Percentiles rank a stretch among this genome's conserved stretches.
These are phyloP conservation scores for Brachyopa scutellaris DNA, from an alignment of 2,888 invertebrate species.

Conservation along the genomic window DNA sequence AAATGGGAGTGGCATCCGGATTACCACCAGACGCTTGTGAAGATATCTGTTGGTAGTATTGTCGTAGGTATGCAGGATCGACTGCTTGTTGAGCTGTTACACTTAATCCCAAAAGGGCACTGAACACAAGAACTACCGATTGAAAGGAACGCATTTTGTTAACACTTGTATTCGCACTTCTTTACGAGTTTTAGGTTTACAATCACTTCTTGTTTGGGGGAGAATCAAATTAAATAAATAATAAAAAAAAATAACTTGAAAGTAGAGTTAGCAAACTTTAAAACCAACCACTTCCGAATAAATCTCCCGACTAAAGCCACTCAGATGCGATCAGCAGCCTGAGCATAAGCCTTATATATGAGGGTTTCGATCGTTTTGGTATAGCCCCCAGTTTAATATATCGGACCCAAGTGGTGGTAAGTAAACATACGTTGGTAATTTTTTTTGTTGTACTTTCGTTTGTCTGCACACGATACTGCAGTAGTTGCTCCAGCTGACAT, in stretches of 20 bases:
- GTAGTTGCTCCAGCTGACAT: slow-evolving; percentile 61
- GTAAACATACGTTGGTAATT: slow-evolving; percentile 52
- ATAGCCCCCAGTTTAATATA: slow-evolving; percentile 39
- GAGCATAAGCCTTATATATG: slow-evolving; percentile 75
- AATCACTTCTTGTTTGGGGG: slow-evolving; percentile 13
- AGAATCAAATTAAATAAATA: neutral
- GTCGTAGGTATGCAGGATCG: slow-evolving; percentile 81
- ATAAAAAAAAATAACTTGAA: slow-evolving; percentile 13
- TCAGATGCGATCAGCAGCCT: slow-evolving; percentile 70
- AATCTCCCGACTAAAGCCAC: slow-evolving; percentile 71
- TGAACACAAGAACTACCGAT: slow-evolving; percentile 76
- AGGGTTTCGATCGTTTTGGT: slow-evolving; percentile 63
- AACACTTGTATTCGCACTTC: too few species aligned
- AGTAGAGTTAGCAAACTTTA: slow-evolving; percentile 1
- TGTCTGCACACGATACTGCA: slow-evolving; percentile 52
- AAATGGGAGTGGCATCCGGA: slow-evolving; percentile 82
- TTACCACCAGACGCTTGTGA: slow-evolving; percentile 81
- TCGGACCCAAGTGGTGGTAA: slow-evolving; percentile 54
- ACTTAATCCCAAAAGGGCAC: slow-evolving; percentile 76
- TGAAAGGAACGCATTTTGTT: slow-evolving; percentile 73
- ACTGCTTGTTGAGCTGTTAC: slow-evolving; percentile 77
- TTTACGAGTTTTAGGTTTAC: slow-evolving; percentile 15
- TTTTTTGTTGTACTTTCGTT: slow-evolving; percentile 56
- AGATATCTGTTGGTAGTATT: slow-evolving; percentile 80
- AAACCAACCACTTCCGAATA: slow-evolving; percentile 60